Evolutionary conservation across 2,888 invertebrate genomes (phyloP), one percentile per base, ranked within the genome.

Genomic region (Hyalella azteca): DNA sequence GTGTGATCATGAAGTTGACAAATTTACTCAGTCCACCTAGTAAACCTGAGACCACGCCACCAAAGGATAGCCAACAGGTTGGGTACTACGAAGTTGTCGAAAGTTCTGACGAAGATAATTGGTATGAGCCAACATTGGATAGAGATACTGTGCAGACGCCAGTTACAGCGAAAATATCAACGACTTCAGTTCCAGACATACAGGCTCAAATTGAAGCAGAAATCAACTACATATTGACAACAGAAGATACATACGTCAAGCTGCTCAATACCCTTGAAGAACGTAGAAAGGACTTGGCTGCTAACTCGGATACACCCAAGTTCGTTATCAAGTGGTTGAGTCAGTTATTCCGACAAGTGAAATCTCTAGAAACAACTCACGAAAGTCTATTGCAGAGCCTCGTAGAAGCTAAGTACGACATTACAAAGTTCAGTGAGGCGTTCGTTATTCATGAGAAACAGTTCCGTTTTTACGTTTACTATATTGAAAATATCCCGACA

Each of bases 401-500:
- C 26, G 22, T 41, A 29, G 48, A 41, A 4, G 79, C 80, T 45
- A 36, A 26, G 41, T 22, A 40, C 36, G 60, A 79, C 40, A 41
- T 81, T 7, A 73, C 32, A 26, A 19, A 60, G 19, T 78, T 82
- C 11, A 78, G 81, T 66, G 81, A 82, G 7, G 78, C 82, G 13
- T 80, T 82, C 40, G 45, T 75, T 39, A 29, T 22, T 5, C 82
- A 77, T 36, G 40, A 78, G 15, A 73, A 59, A 1, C 77, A 81
- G 3, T 82, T 80, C 26, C 66, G 78, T 26, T 79, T 77, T 22
- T 82, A 82, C 49, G 81, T 82, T 5, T 82, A 82, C 54, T 82
- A 79, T 66, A 82, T 82, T 77, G 82, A 82, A 66, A 82, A 82
- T n/a, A 82, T 82, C 26, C 82, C 82, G 15, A 76, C 50, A 7